These are phyloP conservation scores for Oreochromis tanganicae DNA, from an alignment of 2,113 vertebrate species.

Conservation along the genomic window DNA sequence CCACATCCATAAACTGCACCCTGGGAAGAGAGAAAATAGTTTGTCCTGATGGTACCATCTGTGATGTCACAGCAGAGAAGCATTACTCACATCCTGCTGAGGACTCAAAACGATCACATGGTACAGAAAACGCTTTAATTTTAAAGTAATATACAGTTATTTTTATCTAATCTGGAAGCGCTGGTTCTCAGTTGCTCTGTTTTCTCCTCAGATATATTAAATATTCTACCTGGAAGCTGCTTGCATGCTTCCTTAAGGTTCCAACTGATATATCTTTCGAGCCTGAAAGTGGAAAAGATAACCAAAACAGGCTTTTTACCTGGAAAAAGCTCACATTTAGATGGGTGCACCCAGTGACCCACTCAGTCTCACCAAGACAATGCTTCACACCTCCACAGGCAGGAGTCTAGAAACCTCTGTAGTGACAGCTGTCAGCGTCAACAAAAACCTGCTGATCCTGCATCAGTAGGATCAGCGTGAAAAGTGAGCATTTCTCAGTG, in stretches of 20 bases:
- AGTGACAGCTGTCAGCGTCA: neutral
- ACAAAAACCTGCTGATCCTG: neutral
- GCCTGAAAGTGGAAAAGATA: neutral
- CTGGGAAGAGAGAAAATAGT: neutral
- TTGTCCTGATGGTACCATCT: neutral
- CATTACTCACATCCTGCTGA: neutral
- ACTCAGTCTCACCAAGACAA: neutral
- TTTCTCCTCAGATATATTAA: neutral
- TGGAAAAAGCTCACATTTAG: neutral
- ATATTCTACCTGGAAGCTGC: neutral
- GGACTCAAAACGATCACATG: neutral
- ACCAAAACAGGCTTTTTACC: neutral
- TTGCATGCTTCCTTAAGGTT: neutral
- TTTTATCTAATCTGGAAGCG: neutral
- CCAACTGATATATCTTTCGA: neutral
- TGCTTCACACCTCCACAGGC: neutral
- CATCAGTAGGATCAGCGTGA: neutral
- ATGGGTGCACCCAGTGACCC: neutral
- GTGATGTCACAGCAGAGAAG: conserved; percentile 16
- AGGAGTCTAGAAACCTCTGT: neutral
- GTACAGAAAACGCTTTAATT: neutral
- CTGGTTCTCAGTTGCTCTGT: neutral
- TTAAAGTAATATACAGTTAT: neutral
- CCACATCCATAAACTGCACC: neutral
- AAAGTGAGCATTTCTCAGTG: neutral